Conservation (phyloP, 2,797 vertebrate genomes). For the Gadopsis bispinosus region DNA sequence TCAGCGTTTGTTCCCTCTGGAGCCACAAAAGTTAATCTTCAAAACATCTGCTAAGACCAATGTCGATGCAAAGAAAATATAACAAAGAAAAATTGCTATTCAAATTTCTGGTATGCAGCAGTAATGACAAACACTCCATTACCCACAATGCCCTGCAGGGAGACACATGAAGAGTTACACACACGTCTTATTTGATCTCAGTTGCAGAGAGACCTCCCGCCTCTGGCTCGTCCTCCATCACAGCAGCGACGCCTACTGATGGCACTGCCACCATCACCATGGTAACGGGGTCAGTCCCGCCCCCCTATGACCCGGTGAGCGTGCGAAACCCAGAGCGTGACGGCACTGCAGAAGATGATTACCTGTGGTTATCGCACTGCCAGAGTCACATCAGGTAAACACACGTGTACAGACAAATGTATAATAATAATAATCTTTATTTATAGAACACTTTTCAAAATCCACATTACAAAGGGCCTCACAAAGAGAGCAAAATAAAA, state of each 20-base stretch:
- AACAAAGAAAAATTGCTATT: too few relatives aligned
- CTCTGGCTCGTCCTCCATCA: conserved; percentile 33
- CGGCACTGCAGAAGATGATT: conserved; percentile 56
- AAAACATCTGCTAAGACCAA: too few relatives aligned
- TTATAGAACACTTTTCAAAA: too few relatives aligned
- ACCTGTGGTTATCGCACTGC: conserved; percentile 78
- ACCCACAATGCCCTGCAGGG: conserved; percentile 12
- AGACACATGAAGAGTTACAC: background rate
- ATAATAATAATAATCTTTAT: too few relatives aligned
- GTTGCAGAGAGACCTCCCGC: conserved; percentile 38
- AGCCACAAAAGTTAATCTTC: too few relatives aligned
- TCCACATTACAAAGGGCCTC: too few relatives aligned
- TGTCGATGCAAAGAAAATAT: too few relatives aligned
- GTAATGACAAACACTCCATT: background rate
- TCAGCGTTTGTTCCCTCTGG: too few relatives aligned
- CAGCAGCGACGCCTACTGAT: background rate
- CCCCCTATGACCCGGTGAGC: conserved; percentile 56
- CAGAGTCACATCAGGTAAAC: conserved; percentile 73
- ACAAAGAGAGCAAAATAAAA: too few relatives aligned
- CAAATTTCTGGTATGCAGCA: too few relatives aligned
- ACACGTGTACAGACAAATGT: background rate
- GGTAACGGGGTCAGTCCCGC: conserved; percentile 38
- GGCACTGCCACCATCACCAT: background rate
- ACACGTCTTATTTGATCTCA: background rate
- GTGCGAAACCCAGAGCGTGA: conserved; percentile 29